Base-by-base conservation (phyloP, 2,797 vertebrate species). In the Heterohyrax brucei region DNA sequence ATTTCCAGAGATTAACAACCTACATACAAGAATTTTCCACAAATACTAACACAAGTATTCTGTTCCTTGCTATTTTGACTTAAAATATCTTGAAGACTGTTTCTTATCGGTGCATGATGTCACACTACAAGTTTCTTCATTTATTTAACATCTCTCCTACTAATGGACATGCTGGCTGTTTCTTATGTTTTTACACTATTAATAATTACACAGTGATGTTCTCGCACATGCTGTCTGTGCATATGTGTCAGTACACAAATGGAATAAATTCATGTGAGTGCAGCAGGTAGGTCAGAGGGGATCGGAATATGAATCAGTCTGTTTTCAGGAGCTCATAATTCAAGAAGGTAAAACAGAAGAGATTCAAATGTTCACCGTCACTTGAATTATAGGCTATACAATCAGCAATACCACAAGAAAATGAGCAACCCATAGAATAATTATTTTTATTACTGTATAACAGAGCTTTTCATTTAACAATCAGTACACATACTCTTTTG, bases 291-390 rank as follows among this genome's bases (percentile, higher is more conserved):
- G 10, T 68, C 75, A 95, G 80, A 83, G 33, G 50, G 4, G 22
- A 72, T 66, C 8, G 89, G 61, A 91, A 68, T 87, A 19, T 18
- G 82, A 88, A 46, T 88, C 53, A 81, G 1, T 77, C 91, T 78
- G 33, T 79, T 92, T 96, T 77, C n/a, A 89, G 13, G 66, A 91
- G 26, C 80, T 30, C 87, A 76, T 66, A 87, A 90, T 66, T 92
- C 44, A 66, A 90, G 46, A 92, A 78, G 26, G 50, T 53, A 96
- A 85, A 86, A 92, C 28, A 61, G 19, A 85, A 66, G 12, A 75
- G 44, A 85, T 26, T 90, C 62, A 82, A 88, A 92, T 59, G 28
- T 19, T 75, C 8, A 8, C 78, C 72, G 10, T 21, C 86, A 53
- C 39, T 93, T 78, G 16, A 88, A 48, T 59, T 79, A 91, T 53